A percentile compares a stretch with the other conserved stretches of the same genome.
Conservation (phyloP, 1,140 invertebrate species). For the Cotesia vestalis region DNA sequence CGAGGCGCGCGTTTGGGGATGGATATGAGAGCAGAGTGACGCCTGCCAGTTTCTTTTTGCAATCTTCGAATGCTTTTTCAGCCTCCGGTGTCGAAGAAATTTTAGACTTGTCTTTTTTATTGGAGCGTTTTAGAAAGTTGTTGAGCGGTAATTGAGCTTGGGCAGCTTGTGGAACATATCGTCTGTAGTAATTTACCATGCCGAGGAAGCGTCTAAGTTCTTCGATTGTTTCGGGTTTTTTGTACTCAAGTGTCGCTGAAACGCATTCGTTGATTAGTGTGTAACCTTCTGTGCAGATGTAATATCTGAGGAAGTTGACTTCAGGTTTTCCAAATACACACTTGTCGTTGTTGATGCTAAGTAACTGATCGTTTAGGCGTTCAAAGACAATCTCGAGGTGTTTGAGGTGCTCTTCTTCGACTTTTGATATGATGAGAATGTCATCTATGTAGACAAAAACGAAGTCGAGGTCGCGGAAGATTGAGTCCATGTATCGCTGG, state of each 20-base stretch:
- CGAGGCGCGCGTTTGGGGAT: not conserved
- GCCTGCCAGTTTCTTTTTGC: not conserved
- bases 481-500: not conserved
- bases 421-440: not conserved
- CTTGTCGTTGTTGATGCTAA: not conserved
- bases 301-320: conserved; percentile 3
- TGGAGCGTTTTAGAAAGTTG: not conserved
- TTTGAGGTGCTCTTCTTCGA: not conserved
- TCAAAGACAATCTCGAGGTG: not conserved
- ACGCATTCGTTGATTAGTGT: not conserved
- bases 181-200: not conserved
- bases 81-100: conserved; percentile 3
- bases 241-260: not conserved
- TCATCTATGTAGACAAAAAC: not conserved
- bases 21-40: not conserved
- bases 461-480: not conserved
- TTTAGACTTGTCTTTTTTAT: conserved; percentile 15
- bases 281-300: not conserved
- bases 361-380: not conserved
- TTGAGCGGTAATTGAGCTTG: not conserved
- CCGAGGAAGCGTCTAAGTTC: not conserved
- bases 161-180: not conserved
- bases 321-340: not conserved
- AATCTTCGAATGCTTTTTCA: conserved; percentile 4
- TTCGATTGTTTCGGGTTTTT: conserved; percentile 1